Base-by-base conservation (phyloP, 2,113 vertebrate species). In the Phaetusa simplex region DNA sequence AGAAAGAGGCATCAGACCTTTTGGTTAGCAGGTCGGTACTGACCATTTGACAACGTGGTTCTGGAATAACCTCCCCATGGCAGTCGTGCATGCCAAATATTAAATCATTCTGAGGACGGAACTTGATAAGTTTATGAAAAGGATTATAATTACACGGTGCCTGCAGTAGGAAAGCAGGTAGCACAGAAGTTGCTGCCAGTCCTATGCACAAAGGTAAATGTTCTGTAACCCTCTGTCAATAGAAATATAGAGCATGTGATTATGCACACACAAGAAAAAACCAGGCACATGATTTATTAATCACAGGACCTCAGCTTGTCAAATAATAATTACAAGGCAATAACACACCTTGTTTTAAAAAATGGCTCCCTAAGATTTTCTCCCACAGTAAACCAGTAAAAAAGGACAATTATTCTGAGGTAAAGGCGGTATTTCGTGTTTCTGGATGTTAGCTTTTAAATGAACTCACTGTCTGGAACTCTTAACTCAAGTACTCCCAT, bases 281-380 rank as follows among this genome's bases (percentile, higher is more conserved):
- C 16, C 24, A 66, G 84, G 74, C 94, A 96, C 77, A 74, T 96
- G 94, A 92, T 95, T 81, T 93, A 92, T 95, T 95, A 92, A 82
- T 97, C 95, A 90, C 45, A 88, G 40, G 93, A 85, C 91, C 42
- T 95, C 72, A 55, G 55, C 74, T 91, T 83, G 86, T 96, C 92
- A 95, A 91, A 97, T 95, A 95, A 69, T 97, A 93, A 95, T 95
- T 93, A 95, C 66, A 94, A 91, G 91, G 84, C 91, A 97, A 94
- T 95, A 95, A 80, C 81, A 94, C 89, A 86, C 86, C 78, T 91
- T 94, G 82, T 71, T 95, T 91, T 91, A 95, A 85, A 93, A 95
- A 91, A 38, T 32, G 72, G 52, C 55, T 93, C 42, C 32, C 38
- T 77, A 80, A 83, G 53, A 93, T 91, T 89, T 80, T 93, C 93